phyloP scores from a whole-genome alignment of 1,140 invertebrate species.

The Zaprionus gabonicus region DNA sequence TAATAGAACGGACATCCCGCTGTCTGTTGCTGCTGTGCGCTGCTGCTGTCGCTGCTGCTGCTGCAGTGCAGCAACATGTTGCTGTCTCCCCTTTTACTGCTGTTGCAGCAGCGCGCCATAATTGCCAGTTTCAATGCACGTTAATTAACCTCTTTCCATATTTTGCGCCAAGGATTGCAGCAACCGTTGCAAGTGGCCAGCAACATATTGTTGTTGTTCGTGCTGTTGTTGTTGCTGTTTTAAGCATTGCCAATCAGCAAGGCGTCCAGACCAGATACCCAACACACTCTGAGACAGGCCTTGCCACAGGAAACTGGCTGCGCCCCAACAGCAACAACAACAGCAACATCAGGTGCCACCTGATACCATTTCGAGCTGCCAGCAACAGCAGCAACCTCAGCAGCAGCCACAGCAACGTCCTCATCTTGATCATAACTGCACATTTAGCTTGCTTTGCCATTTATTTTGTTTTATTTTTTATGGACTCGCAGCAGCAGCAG shows the following conservation, averaged over 20 bases:
- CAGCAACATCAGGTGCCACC: slow-evolving; percentile 55
- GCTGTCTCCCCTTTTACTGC: slow-evolving; percentile 16
- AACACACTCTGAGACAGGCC: slow-evolving; percentile 31
- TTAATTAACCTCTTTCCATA: slow-evolving; percentile 83
- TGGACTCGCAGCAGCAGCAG: slow-evolving; percentile 31
- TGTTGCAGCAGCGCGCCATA: slow-evolving; percentile 68
- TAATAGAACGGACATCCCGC: slow-evolving; percentile 64
- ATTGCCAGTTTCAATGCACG: slow-evolving; percentile 82
- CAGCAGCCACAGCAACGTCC: slow-evolving; percentile 23
- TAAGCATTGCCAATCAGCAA: slow-evolving; percentile 75
- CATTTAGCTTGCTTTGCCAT: slow-evolving; percentile 76
- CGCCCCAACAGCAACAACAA: slow-evolving; percentile 21
- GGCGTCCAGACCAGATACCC: neutral
- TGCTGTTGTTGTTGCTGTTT: slow-evolving; percentile 36
- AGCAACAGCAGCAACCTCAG: slow-evolving; percentile 9
- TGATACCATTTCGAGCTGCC: slow-evolving; percentile 72
- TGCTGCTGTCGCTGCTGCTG: slow-evolving; percentile 57
- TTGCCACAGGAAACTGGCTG: slow-evolving; percentile 41
- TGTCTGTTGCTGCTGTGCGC: slow-evolving; percentile 25
- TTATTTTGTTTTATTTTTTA: slow-evolving; percentile 79
- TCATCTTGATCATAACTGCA: slow-evolving; percentile 75
- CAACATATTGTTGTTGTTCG: slow-evolving; percentile 27
- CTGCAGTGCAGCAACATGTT: slow-evolving; percentile 12
- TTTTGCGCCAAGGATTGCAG: slow-evolving; percentile 56
- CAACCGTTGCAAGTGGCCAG: slow-evolving; percentile 12